Percentiles rank a stretch among this genome's conserved stretches.
These are phyloP conservation scores for Agonopterix alstromeriana DNA, from an alignment of 2,888 invertebrate genomes.

Conservation along the genomic window DNA sequence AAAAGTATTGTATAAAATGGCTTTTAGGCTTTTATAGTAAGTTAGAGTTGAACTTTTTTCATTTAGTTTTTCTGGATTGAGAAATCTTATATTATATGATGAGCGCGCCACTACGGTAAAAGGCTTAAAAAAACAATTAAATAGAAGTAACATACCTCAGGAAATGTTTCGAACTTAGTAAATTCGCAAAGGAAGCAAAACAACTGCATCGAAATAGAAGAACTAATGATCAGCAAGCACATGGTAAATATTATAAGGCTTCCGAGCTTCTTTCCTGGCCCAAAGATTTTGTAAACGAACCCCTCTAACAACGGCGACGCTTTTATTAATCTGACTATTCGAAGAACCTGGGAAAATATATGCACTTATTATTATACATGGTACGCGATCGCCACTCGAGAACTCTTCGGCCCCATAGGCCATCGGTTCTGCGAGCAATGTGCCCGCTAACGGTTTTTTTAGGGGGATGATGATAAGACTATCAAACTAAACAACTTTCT, in stretches of 20 bases:
- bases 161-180: constrained; percentile 98
- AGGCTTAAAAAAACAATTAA: too few species aligned
- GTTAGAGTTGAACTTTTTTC: too few species aligned
- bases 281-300: constrained; percentile 96
- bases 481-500: neutral
- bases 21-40: too few species aligned
- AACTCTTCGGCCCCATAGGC: too few species aligned
- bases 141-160: constrained; percentile 79
- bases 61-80: too few species aligned
- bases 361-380: neutral
- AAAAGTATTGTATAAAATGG: too few species aligned
- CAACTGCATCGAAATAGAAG: constrained; percentile 98
- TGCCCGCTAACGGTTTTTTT: too few species aligned
- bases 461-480: too few species aligned
- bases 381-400: too few species aligned
- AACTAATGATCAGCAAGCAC: constrained; percentile 98
- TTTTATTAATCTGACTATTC: constrained; percentile 96
- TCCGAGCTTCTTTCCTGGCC: constrained; percentile 98
- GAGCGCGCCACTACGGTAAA: too few species aligned
- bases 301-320: constrained; percentile 99
- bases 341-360: constrained; percentile 82
- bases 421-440: too few species aligned
- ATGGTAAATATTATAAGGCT: constrained; percentile 99
- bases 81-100: too few species aligned
- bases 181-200: constrained; percentile 97